Percentiles rank a stretch among this genome's conserved stretches.
Conservation (phyloP, 2,888 invertebrate genomes). For the Herminia tarsipennalis region DNA sequence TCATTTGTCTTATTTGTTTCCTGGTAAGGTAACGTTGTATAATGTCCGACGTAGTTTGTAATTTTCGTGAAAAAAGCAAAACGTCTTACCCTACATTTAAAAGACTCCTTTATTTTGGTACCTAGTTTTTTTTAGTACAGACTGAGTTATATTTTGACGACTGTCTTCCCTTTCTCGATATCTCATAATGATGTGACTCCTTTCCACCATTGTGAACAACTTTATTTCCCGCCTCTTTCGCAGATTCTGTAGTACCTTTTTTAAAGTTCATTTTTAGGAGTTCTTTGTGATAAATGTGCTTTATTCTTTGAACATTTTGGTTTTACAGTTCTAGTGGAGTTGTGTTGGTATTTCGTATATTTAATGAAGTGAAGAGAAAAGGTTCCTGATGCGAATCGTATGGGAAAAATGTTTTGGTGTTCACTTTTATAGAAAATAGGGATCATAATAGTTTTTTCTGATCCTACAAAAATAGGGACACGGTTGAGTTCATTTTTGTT, state of each 20-base stretch:
- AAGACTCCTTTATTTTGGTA: constrained; percentile 13
- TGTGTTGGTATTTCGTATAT: not conserved
- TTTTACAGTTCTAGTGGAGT: not conserved
- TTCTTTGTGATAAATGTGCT: constrained; percentile 7
- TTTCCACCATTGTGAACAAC: constrained; percentile 55
- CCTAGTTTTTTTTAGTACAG: constrained; percentile 14
- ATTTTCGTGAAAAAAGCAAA: no score
- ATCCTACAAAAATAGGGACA: no score
- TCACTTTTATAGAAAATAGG: no score
- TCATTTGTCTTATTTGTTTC: no score
- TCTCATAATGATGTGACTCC: constrained; percentile 63
- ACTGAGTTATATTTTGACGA: constrained; percentile 30
- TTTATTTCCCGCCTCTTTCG: constrained; percentile 48
- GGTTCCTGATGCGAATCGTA: no score
- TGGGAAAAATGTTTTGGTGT: no score
- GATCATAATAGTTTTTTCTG: no score
- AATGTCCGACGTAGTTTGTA: no score
- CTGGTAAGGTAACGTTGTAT: no score
- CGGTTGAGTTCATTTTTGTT: no score
- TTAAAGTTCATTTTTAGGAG: constrained; percentile 22
- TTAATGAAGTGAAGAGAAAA: not conserved
- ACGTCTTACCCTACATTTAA: no score
- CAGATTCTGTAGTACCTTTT: constrained; percentile 31
- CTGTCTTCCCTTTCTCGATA: constrained; percentile 28
- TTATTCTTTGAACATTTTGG: not conserved